Evolutionary conservation across 2,113 vertebrate species (phyloP).

Genomic region (Amia ocellicauda): DNA sequence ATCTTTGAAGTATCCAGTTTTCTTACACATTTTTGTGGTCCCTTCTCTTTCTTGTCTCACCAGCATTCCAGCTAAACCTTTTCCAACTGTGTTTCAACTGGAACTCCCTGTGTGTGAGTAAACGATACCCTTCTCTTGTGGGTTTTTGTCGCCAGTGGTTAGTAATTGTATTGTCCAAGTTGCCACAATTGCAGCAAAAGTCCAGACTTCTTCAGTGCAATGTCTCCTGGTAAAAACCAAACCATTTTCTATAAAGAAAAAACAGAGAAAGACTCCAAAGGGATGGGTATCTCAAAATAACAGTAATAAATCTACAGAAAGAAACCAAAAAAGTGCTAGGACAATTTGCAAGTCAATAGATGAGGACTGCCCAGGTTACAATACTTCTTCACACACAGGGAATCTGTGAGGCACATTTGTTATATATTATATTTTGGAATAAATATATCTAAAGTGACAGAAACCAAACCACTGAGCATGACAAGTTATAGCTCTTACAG

Average conservation of each 20-base stretch:
- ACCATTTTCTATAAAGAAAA: slow-evolving; percentile 7
- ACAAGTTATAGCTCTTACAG: no score
- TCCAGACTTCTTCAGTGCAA: not conserved
- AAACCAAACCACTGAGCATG: no score
- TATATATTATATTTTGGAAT: no score
- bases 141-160: slow-evolving; percentile 19
- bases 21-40: slow-evolving; percentile 40
- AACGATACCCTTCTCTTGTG: not conserved
- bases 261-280: not conserved
- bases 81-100: not conserved
- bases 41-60: slow-evolving; percentile 1
- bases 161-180: slow-evolving; percentile 5
- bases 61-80: slow-evolving; percentile 8
- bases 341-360: no score
- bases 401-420: no score
- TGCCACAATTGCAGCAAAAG: not conserved
- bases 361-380: no score
- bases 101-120: not conserved
- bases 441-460: no score
- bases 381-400: no score
- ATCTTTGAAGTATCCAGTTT: slow-evolving; percentile 33
- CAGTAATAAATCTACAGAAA: no score
- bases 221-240: slow-evolving; percentile 3
- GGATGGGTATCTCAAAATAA: not conserved
- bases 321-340: no score